Conservation (phyloP, 2,888 invertebrate genomes). For the Brenthis hecate region DNA sequence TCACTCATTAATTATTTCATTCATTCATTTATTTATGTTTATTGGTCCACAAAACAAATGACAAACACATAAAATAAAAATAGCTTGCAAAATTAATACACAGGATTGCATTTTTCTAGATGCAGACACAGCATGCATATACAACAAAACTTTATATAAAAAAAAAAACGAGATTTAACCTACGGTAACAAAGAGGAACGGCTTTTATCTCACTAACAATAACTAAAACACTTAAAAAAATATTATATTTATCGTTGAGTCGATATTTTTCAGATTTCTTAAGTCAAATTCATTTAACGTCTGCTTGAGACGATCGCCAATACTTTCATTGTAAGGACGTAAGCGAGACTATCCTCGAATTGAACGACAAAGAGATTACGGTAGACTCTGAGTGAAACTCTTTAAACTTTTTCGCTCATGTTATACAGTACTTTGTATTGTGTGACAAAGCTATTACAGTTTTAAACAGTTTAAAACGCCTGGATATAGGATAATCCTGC, state of each 20-base stretch:
- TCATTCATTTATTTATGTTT: no score
- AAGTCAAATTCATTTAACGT: conserved; percentile 44
- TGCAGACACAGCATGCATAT: no score
- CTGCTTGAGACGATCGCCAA: conserved; percentile 30
- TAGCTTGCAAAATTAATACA: no score
- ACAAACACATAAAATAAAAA: no score
- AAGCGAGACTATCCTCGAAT: conserved; percentile 26
- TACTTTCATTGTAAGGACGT: conserved; percentile 34
- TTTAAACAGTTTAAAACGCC: conserved; percentile 16
- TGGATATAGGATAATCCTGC: conserved; percentile 19
- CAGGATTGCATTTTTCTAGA: no score
- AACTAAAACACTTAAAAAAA: no score
- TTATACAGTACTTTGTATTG: conserved; percentile 23
- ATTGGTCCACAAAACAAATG: no score
- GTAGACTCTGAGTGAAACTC: conserved; percentile 26
- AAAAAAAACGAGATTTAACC: no score
- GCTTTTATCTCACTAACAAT: no score
- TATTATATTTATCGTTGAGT: conserved; percentile 55
- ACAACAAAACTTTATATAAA: no score
- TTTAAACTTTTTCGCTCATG: conserved; percentile 31
- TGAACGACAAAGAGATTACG: conserved; percentile 31
- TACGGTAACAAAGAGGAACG: no score
- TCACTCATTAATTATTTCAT: no score
- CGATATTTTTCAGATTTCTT: conserved; percentile 48
- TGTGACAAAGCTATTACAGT: conserved; percentile 20